Percentiles rank a stretch among this genome's conserved stretches.
Evolutionary conservation across 1,140 invertebrate genomes (phyloP).

Genomic region (Cotesia vestalis): DNA sequence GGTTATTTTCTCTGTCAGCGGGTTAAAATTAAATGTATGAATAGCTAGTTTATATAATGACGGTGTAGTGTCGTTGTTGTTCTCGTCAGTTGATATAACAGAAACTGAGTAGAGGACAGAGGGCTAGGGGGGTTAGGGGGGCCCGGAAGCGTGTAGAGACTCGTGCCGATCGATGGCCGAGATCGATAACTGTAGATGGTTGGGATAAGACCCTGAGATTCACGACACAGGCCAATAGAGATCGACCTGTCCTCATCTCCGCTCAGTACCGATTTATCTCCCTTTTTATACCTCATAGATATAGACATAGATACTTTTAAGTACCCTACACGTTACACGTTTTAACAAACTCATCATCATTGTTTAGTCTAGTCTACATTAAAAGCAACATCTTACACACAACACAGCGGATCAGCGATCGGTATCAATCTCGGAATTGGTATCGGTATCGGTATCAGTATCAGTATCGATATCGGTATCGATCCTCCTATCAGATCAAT

Average conservation of each 20-base stretch:
- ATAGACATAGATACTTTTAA: neutral
- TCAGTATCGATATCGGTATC: neutral
- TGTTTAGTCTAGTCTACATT: neutral
- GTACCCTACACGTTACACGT: neutral
- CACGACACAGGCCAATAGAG: constrained; percentile 6
- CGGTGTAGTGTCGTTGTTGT: too few species aligned
- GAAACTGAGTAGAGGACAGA: neutral
- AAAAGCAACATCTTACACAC: too few species aligned
- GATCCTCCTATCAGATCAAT: neutral
- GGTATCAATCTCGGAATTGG: neutral
- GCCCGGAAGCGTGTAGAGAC: constrained; percentile 16
- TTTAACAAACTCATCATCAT: constrained; percentile 6
- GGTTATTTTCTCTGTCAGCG: too few species aligned
- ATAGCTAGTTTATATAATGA: too few species aligned
- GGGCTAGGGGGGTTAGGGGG: neutral
- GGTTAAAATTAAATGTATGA: too few species aligned
- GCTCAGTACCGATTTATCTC: neutral
- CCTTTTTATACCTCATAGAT: neutral
- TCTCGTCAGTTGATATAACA: too few species aligned
- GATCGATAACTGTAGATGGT: constrained; percentile 14
- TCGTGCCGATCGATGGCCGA: constrained; percentile 28
- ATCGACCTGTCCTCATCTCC: constrained; percentile 19
- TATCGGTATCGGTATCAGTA: neutral
- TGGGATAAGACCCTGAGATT: constrained; percentile 8
- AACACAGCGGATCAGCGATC: neutral